Evolutionary conservation across 53 echinoderm and acorn worm species (phyloP).

Genomic region (Stichopus horrens): DNA sequence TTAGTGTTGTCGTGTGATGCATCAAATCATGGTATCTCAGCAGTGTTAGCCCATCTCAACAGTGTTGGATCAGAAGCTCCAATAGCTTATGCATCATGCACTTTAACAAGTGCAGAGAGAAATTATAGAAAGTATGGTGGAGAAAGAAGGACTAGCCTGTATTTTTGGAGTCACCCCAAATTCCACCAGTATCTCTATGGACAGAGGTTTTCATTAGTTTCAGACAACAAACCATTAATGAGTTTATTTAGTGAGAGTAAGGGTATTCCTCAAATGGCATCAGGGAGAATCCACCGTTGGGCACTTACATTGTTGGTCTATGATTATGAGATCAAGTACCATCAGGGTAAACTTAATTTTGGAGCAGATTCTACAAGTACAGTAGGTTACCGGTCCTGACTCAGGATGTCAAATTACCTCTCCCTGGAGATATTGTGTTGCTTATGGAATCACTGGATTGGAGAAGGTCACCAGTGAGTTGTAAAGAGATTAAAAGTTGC

Average conservation of each 20-base stretch:
- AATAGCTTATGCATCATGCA: slow-evolving; percentile 46
- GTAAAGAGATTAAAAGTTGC: slow-evolving; percentile 31
- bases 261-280: slow-evolving; percentile 34
- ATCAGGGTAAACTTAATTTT: slow-evolving; percentile 22
- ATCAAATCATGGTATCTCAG: slow-evolving; percentile 54
- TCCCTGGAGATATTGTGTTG: slow-evolving; percentile 49
- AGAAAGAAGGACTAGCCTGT: slow-evolving; percentile 45
- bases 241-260: slow-evolving; percentile 46
- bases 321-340: slow-evolving; percentile 48
- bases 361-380: slow-evolving; percentile 56
- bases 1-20: slow-evolving; percentile 48
- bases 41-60: slow-evolving; percentile 54
- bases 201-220: slow-evolving; percentile 51
- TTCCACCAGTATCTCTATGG: slow-evolving; percentile 49
- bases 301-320: slow-evolving; percentile 57
- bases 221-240: slow-evolving; percentile 61
- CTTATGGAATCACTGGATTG: slow-evolving; percentile 53
- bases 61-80: slow-evolving; percentile 41
- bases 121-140: slow-evolving; percentile 26
- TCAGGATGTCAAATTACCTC: slow-evolving; percentile 7
- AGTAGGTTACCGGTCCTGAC: neutral
- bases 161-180: slow-evolving; percentile 28
- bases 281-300: slow-evolving; percentile 60
- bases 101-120: slow-evolving; percentile 42
- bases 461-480: slow-evolving; percentile 38